A percentile compares a stretch with the other conserved stretches of the same genome.
These are phyloP conservation scores for Silvanus unidentatus DNA, from an alignment of 2,888 invertebrate genomes.

Conservation along the genomic window DNA sequence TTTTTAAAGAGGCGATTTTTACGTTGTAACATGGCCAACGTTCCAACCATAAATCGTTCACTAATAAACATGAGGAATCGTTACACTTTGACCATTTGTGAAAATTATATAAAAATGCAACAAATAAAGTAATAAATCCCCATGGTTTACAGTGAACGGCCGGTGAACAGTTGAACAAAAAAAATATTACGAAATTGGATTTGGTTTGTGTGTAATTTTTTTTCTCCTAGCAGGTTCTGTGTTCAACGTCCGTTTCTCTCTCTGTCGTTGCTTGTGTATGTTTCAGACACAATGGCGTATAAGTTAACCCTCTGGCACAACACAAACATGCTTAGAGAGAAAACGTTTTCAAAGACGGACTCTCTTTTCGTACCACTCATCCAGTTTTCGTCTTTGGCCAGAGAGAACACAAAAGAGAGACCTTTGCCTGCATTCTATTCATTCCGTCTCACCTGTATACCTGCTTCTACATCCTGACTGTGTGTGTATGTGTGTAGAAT, in stretches of 20 bases:
- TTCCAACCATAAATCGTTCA: too few relatives aligned
- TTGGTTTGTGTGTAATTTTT: too few relatives aligned
- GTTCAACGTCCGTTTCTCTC: too few relatives aligned
- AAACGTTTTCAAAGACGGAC: conserved; percentile 26
- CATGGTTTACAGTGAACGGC: too few relatives aligned
- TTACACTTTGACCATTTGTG: too few relatives aligned
- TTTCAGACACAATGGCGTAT: conserved; percentile 1
- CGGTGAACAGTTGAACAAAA: not conserved
- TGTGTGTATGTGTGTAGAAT: conserved; percentile 24
- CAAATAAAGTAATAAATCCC: too few relatives aligned
- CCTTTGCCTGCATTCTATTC: conserved; percentile 45
- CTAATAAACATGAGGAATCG: too few relatives aligned
- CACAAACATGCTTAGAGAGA: conserved; percentile 22
- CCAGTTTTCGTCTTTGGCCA: conserved; percentile 29
- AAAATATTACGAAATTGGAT: too few relatives aligned
- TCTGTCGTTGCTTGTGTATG: not conserved
- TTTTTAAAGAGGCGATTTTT: too few relatives aligned
- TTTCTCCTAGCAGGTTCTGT: not conserved
- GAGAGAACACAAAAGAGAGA: conserved; percentile 40
- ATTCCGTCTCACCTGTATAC: conserved; percentile 45
- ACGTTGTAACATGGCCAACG: too few relatives aligned
- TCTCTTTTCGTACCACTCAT: conserved; percentile 14
- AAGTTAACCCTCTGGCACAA: conserved; percentile 9
- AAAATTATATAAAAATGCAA: too few relatives aligned
- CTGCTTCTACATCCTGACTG: conserved; percentile 44